Percentiles rank a stretch among this genome's conserved stretches.
These are phyloP conservation scores for Drosophila sproati DNA, from an alignment of 1,140 invertebrate species.

Conservation along the genomic window DNA sequence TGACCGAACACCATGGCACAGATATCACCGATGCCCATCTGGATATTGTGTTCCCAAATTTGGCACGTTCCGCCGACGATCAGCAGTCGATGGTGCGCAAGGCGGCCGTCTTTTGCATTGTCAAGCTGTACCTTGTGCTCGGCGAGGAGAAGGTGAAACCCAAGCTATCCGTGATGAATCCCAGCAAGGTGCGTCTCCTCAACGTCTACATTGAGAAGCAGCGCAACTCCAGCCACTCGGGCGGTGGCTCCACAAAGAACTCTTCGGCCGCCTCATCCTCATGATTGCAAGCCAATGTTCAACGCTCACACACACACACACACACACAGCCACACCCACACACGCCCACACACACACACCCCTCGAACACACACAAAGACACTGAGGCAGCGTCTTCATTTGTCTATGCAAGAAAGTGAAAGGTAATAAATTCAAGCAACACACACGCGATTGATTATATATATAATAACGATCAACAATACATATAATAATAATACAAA, in stretches of 20 bases:
- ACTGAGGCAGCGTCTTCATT: conserved; percentile 35
- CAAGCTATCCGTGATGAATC: conserved; percentile 91
- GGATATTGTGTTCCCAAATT: conserved; percentile 93
- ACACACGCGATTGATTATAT: conserved; percentile 59
- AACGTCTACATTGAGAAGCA: conserved; percentile 83
- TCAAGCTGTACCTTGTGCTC: conserved; percentile 93
- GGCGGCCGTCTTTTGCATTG: conserved; percentile 97
- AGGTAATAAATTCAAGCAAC: conserved; percentile 5
- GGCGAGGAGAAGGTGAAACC: conserved; percentile 93
- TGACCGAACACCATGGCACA: conserved; percentile 89
- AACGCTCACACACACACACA: conserved; percentile 23
- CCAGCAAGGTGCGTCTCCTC: conserved; percentile 88
- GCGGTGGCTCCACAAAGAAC: conserved; percentile 74
- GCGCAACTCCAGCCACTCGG: conserved; percentile 52
- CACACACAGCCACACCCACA: conserved; percentile 18
- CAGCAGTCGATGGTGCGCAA: conserved; percentile 95
- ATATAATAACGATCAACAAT: conserved; percentile 34
- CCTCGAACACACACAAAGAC: conserved; percentile 54
- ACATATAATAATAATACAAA: conserved; percentile 21
- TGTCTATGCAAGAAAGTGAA: conserved; percentile 49
- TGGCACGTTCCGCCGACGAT: conserved; percentile 95
- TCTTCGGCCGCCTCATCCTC: conserved; percentile 80
- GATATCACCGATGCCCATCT: conserved; percentile 91
- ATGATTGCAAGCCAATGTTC: conserved; percentile 69
- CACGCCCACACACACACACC: conserved; percentile 14